Percentiles rank a stretch among this genome's conserved stretches.
phyloP scores from a whole-genome alignment of 1,140 invertebrate genomes.

The Drosophila tristis region DNA sequence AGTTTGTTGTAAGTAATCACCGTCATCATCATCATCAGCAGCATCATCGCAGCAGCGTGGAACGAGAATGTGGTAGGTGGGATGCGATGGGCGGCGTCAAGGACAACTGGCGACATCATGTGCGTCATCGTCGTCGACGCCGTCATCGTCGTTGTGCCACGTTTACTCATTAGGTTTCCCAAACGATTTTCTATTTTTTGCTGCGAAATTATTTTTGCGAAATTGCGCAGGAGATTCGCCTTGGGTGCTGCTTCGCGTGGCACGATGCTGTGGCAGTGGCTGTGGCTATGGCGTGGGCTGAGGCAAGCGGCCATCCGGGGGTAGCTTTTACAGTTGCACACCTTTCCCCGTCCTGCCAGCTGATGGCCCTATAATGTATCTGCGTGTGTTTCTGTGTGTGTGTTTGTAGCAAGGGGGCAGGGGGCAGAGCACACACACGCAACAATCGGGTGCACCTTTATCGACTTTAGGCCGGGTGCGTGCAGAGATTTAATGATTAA shows the following conservation, averaged over 20 bases:
- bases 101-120: slow-evolving; percentile 80
- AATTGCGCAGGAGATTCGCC: slow-evolving; percentile 59
- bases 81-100: slow-evolving; percentile 50
- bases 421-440: no score
- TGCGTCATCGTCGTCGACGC: slow-evolving; percentile 67
- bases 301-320: slow-evolving; percentile 43
- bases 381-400: slow-evolving; percentile 5
- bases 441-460: slow-evolving; percentile 57
- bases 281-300: slow-evolving; percentile 34
- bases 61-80: slow-evolving; percentile 1
- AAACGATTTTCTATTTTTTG: slow-evolving; percentile 28
- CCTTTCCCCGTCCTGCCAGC: slow-evolving; percentile 32
- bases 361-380: slow-evolving; percentile 17
- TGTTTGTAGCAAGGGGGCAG: slow-evolving; percentile 10
- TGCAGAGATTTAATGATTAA: slow-evolving; percentile 79
- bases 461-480: slow-evolving; percentile 56
- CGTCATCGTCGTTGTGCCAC: slow-evolving; percentile 66
- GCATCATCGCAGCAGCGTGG: slow-evolving; percentile 21
- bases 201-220: slow-evolving; percentile 54
- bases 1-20: slow-evolving; percentile 82
- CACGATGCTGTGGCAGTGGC: no score
- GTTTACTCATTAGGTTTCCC: slow-evolving; percentile 74
- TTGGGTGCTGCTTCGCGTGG: slow-evolving; percentile 14
- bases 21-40: slow-evolving; percentile 74
- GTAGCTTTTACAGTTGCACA: slow-evolving; percentile 66